Evolutionary conservation across 2,113 vertebrate genomes (phyloP).

Genomic region (Psettodes erumei): DNA sequence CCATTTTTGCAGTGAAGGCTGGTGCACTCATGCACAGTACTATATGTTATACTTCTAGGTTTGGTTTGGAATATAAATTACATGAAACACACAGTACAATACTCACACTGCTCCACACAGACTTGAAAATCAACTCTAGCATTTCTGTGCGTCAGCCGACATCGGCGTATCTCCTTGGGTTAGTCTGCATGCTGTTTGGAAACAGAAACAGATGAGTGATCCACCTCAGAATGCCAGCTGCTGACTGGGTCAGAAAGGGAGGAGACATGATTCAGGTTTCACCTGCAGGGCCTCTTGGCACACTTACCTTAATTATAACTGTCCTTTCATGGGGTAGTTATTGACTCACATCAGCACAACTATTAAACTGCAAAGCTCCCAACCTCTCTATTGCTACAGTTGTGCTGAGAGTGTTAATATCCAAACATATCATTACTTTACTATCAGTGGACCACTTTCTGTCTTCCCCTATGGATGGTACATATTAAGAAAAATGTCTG

Average conservation of each 20-base stretch:
- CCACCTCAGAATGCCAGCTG: constrained; percentile 61
- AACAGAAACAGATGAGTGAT: constrained; percentile 70
- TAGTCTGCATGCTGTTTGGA: constrained; percentile 32
- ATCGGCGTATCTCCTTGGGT: constrained; percentile 29
- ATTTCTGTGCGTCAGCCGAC: constrained; percentile 16
- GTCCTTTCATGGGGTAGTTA: constrained; percentile 20
- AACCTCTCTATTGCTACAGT: background rate
- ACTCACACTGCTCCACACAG: background rate
- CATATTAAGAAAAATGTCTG: background rate
- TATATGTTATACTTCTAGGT: background rate
- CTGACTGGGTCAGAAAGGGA: constrained; percentile 55
- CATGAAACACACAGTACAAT: background rate
- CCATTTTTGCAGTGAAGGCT: background rate
- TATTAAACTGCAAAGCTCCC: background rate
- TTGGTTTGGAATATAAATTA: background rate
- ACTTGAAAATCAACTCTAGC: constrained; percentile 11
- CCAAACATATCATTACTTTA: background rate
- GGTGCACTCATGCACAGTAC: background rate
- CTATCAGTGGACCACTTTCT: background rate
- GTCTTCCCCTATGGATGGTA: background rate
- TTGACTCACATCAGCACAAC: background rate
- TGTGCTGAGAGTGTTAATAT: background rate
- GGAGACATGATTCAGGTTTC: constrained; percentile 74
- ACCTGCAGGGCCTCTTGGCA: constrained; percentile 45
- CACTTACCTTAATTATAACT: constrained; percentile 66